phyloP scores from a whole-genome alignment of 2,797 vertebrate genomes.

The Brachyalestes nurse region DNA sequence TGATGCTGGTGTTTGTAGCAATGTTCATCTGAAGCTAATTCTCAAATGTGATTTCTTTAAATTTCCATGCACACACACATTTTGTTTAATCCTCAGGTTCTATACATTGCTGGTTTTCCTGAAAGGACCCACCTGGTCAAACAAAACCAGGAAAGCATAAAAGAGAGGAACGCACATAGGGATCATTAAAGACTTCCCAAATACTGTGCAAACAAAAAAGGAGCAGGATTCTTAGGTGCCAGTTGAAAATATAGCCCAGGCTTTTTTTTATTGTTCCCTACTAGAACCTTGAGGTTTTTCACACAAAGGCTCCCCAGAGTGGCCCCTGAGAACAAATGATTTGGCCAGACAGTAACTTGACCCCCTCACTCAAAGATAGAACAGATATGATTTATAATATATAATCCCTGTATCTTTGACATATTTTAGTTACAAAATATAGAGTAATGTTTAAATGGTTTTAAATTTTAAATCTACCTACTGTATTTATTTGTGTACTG shows the following conservation, averaged over 20 bases:
- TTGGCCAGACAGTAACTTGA: not conserved
- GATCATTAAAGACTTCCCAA: slow-evolving; percentile 15
- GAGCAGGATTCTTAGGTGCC: not conserved
- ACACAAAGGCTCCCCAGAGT: not conserved
- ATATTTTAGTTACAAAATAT: too few species aligned
- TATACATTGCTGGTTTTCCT: slow-evolving; percentile 23
- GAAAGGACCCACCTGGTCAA: slow-evolving; percentile 47
- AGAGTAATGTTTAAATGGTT: too few species aligned
- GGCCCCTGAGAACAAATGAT: not conserved
- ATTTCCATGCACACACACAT: not conserved
- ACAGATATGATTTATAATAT: too few species aligned
- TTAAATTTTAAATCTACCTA: too few species aligned
- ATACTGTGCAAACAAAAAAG: slow-evolving; percentile 36
- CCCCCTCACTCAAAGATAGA: not conserved
- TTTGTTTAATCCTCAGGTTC: slow-evolving; percentile 4
- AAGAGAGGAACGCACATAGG: slow-evolving; percentile 2
- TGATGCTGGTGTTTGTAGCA: not conserved
- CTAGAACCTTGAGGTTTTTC: too few species aligned
- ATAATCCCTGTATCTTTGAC: not conserved
- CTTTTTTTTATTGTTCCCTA: not conserved
- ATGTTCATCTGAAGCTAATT: not conserved
- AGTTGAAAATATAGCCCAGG: not conserved
- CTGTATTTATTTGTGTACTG: too few species aligned
- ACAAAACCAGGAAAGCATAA: slow-evolving; percentile 33
- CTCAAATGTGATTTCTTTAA: not conserved